These are phyloP conservation scores for Nesometra sesokonis DNA, from an alignment of 35 echinoderm and acorn worm genomes.

Conservation along the genomic window DNA sequence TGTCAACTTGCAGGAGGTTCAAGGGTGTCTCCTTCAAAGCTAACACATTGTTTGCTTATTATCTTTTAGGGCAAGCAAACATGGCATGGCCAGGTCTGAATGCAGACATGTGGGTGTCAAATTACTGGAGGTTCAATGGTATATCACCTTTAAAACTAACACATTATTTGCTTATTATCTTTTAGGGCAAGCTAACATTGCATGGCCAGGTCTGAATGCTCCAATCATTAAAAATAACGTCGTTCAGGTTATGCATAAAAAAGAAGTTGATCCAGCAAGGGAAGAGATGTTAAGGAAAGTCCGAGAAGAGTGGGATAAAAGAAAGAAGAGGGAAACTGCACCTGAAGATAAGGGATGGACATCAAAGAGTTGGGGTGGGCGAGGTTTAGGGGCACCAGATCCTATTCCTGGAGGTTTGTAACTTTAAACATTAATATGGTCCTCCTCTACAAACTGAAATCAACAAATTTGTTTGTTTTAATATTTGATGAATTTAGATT, in stretches of 20 bases:
- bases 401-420: slow-evolving; percentile 87
- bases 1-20: too few relatives aligned
- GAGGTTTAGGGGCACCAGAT: slow-evolving; percentile 72
- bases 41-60: too few relatives aligned
- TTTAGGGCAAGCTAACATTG: slow-evolving; percentile 51
- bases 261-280: slow-evolving; percentile 51
- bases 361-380: slow-evolving; percentile 83
- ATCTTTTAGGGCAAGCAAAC: slow-evolving; percentile 30
- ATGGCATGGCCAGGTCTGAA: slow-evolving; percentile 84
- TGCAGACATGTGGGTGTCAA: too few relatives aligned
- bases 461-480: too few relatives aligned
- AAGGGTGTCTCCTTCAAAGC: too few relatives aligned
- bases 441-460: too few relatives aligned
- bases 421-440: too few relatives aligned
- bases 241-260: slow-evolving; percentile 48
- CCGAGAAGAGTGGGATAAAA: slow-evolving; percentile 71
- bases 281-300: slow-evolving; percentile 50
- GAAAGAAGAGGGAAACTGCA: slow-evolving; percentile 48
- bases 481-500: too few relatives aligned
- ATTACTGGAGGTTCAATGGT: too few relatives aligned
- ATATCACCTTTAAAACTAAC: too few relatives aligned
- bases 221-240: slow-evolving; percentile 54
- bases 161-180: too few relatives aligned
- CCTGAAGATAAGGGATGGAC: slow-evolving; percentile 91
- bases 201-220: slow-evolving; percentile 78